These are phyloP conservation scores for Leptinotarsa juncta DNA, from an alignment of 2,888 invertebrate species.

Conservation along the genomic window DNA sequence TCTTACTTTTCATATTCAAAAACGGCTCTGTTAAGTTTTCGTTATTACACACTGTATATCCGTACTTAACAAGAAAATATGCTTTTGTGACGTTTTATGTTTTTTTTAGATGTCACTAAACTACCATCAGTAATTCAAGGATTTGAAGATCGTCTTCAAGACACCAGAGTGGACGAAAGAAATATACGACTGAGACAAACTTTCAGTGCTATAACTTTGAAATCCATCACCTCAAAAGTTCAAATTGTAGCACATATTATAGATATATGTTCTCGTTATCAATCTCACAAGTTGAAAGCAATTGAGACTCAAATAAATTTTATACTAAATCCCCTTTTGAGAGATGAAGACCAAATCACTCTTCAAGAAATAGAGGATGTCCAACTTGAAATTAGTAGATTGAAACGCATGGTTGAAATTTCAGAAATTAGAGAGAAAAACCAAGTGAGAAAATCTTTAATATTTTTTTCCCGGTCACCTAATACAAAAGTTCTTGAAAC, in stretches of 20 bases:
- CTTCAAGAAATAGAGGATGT: conserved; percentile 59
- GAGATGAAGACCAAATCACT: conserved; percentile 51
- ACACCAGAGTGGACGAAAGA: neutral
- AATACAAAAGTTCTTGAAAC: neutral
- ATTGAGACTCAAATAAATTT: conserved; percentile 45
- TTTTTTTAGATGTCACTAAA: neutral
- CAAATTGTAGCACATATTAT: conserved; percentile 15
- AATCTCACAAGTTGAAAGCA: neutral
- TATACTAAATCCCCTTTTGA: conserved; percentile 42
- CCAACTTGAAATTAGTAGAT: conserved; percentile 54
- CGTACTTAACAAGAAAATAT: neutral
- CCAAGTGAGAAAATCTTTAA: neutral
- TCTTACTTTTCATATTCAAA: too few relatives aligned
- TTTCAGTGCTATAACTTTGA: conserved; percentile 16
- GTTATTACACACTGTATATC: neutral
- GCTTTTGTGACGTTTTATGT: neutral
- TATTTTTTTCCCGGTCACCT: neutral
- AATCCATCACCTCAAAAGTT: conserved; percentile 11
- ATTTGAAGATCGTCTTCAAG: conserved; percentile 3
- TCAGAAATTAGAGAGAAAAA: neutral
- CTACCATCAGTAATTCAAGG: neutral
- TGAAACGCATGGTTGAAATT: conserved; percentile 42
- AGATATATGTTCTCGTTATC: neutral
- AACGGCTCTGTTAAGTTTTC: too few relatives aligned
- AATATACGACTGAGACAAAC: neutral